Base-by-base conservation (phyloP, 2,113 vertebrate species). In the Telmatochromis bifrenatus region DNA sequence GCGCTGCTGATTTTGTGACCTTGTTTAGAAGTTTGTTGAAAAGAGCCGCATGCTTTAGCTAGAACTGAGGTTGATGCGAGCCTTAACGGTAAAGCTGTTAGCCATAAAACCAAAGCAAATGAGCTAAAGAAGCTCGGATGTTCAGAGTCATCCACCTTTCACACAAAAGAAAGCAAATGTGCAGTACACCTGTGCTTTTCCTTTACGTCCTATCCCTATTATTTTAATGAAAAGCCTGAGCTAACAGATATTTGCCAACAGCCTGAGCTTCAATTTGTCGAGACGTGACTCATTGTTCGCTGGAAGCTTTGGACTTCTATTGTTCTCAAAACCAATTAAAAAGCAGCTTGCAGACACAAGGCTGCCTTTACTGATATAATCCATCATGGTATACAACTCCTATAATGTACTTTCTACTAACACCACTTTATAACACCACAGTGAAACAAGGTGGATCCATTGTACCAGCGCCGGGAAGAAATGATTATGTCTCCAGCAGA, bases 321-420 rank as follows among this genome's bases (percentile, higher is more conserved):
- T 90, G 84, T 91, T 87, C 70, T 85, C 53, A 45, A 45, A 91
- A 82, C 88, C 88, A 91, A 90, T 90, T 89, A 87, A 84, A 88
- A 85, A 68, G 88, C 73, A 75, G 81, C 83, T 88, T 73, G 58
- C 53, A 82, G 65, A 84, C 79, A 83, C 65, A 79, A 55, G n/a
- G 54, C 51, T 53, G 56, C 45, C 14, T 49, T 73, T 58, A 90
- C 81, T 85, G 84, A 91, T 87, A 81, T 58, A 81, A 90, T 84
- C 86, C 60, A 83, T 93, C 70, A 79, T 33, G 6, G 54, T 60
- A 49, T 9, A 65, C 68, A 84, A 75, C 88, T 70, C 60, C 73
- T 70, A 47, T 49, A 37, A 55, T 47, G 45, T 84, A n/a, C 33
- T 75, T 55, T 77, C 47, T n/a, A n/a, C 56, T 21, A 82, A 55